A percentile compares a stretch with the other conserved stretches of the same genome.
Evolutionary conservation across 1,140 invertebrate genomes (phyloP).

Genomic region (Drosophila kikkawai): DNA sequence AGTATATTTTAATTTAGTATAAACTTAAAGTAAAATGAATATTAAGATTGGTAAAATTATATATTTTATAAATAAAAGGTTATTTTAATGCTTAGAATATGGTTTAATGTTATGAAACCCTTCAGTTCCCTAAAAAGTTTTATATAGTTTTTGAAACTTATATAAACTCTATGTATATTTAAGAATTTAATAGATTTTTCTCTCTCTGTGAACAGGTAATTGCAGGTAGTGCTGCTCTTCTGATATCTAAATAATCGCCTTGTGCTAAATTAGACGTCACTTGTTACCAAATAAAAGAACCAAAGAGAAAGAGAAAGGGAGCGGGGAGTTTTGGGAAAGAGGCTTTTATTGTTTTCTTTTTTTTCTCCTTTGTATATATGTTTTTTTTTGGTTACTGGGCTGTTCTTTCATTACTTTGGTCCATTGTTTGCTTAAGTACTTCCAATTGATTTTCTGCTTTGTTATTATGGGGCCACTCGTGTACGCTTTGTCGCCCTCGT

Average conservation of each 20-base stretch:
- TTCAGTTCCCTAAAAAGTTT: too few species aligned
- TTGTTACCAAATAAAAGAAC: constrained; percentile 49
- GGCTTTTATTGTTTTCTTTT: constrained; percentile 46
- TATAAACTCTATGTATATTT: background rate
- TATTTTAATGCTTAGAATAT: background rate
- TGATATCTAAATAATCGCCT: constrained; percentile 71
- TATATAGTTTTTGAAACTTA: too few species aligned
- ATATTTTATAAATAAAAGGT: background rate
- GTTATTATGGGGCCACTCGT: constrained; percentile 76
- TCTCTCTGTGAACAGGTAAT: constrained; percentile 19
- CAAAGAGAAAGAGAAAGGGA: background rate
- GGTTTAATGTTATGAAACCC: too few species aligned
- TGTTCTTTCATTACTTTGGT: constrained; percentile 55
- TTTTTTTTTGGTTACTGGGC: constrained; percentile 24
- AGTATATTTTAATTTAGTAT: too few species aligned
- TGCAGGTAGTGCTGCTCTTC: constrained; percentile 30
- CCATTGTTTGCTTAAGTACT: constrained; percentile 80
- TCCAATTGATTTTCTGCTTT: constrained; percentile 77
- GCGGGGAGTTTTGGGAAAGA: constrained; percentile 9
- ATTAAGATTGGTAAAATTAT: too few species aligned
- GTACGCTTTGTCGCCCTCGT: constrained; percentile 73
- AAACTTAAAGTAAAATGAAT: too few species aligned
- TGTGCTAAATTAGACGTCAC: constrained; percentile 74
- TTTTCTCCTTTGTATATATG: background rate
- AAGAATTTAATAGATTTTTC: background rate